Conservation (phyloP, 1,140 invertebrate genomes). For the Conus ventricosus region DNA sequence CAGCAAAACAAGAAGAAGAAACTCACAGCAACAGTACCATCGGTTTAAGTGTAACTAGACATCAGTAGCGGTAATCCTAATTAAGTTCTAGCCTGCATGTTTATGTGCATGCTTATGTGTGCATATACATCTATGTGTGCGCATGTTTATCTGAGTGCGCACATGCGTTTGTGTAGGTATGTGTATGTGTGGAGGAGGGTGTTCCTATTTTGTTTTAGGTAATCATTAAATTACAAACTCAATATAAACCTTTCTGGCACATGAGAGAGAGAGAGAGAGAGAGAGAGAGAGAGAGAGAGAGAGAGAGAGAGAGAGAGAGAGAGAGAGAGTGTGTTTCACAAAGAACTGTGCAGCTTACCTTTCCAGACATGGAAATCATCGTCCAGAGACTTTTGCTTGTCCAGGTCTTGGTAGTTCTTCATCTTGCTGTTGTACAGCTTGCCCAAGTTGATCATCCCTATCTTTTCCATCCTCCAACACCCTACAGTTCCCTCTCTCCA, state of each 20-base stretch:
- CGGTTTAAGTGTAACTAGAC: no score
- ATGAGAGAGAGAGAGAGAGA: conserved; percentile 6
- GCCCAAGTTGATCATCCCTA: conserved; percentile 27
- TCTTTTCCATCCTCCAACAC: conserved; percentile 20
- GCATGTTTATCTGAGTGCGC: not conserved
- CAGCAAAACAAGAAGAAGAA: no score
- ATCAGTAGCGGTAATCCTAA: no score
- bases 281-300: not conserved
- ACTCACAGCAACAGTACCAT: no score
- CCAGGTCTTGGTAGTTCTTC: conserved; percentile 36
- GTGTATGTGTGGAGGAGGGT: not conserved
- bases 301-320: no score
- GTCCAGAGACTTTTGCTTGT: conserved; percentile 29
- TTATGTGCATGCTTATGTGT: not conserved
- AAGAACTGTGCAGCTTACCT: conserved; percentile 3
- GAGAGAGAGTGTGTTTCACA: no score
- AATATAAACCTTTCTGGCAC: no score
- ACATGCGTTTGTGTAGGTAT: not conserved
- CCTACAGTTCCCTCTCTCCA: not conserved
- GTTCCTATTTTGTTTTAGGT: not conserved
- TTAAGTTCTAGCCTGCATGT: not conserved
- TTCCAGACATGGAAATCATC: conserved; percentile 23
- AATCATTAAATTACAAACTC: no score
- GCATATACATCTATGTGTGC: not conserved
- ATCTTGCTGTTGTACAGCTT: conserved; percentile 26